phyloP scores from a whole-genome alignment of 2,888 invertebrate species.

The Diploptera punctata region DNA sequence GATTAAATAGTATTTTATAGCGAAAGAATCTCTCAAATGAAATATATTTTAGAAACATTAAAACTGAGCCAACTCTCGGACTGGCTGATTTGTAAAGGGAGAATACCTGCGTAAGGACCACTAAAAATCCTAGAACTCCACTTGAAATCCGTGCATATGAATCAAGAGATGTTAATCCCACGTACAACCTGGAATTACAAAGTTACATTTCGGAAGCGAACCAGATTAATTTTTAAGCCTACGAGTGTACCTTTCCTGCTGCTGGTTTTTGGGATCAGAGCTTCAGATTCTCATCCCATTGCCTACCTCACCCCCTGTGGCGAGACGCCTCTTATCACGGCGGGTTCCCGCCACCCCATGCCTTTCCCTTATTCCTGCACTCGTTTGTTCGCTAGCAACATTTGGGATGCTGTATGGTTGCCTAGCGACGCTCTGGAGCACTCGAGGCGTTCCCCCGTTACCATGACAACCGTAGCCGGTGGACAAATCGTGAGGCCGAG shows the following conservation, averaged over 20 bases:
- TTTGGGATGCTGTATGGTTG: constrained; percentile 26
- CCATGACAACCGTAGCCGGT: constrained; percentile 37
- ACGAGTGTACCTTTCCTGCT: constrained; percentile 11
- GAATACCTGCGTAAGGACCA: background rate
- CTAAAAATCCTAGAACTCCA: constrained; percentile 6
- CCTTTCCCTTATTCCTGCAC: constrained; percentile 17
- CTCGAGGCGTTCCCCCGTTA: constrained; percentile 35
- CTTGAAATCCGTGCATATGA: background rate
- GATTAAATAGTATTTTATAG: no score
- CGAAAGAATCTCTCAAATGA: background rate
- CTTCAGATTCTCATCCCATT: background rate
- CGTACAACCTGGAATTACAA: constrained; percentile 1
- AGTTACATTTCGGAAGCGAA: constrained; percentile 8
- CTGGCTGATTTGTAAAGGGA: background rate
- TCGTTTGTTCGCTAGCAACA: constrained; percentile 24
- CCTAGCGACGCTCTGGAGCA: constrained; percentile 37
- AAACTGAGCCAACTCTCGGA: no score
- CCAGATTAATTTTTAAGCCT: constrained; percentile 18
- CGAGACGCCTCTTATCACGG: constrained; percentile 18
- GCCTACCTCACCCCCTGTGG: background rate
- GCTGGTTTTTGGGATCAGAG: constrained; percentile 4
- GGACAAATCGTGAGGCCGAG: constrained; percentile 40
- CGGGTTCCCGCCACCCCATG: constrained; percentile 5
- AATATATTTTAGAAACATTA: background rate
- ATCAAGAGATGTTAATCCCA: constrained; percentile 11